phyloP scores from a whole-genome alignment of 92 coral and sea anemone genomes.

The Porites lobata region DNA sequence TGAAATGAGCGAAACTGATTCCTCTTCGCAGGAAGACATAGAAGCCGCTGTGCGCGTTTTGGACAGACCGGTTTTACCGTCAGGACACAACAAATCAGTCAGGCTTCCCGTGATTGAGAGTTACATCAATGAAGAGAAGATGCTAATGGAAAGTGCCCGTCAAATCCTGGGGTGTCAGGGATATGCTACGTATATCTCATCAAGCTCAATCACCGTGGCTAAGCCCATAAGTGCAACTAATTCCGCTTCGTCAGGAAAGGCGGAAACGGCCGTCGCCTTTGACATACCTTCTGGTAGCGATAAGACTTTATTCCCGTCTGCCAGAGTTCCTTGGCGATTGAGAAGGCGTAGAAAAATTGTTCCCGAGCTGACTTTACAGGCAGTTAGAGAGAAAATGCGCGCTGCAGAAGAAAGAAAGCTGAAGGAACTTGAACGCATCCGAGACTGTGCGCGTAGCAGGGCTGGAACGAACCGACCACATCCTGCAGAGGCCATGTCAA shows the following conservation, averaged over 20 bases:
- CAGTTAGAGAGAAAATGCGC: conserved; percentile 17
- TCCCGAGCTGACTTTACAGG: not conserved
- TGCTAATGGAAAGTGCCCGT: not conserved
- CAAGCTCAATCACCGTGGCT: conserved; percentile 1
- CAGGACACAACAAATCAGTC: not conserved
- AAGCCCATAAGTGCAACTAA: conserved; percentile 5
- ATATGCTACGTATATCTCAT: not conserved
- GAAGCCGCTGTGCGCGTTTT: conserved; percentile 1
- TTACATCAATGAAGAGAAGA: not conserved
- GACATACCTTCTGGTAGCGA: conserved; percentile 14
- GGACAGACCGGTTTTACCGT: not conserved
- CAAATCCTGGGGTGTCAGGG: conserved; percentile 30
- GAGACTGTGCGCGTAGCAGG: conserved; percentile 18
- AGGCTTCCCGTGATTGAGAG: conserved; percentile 6
- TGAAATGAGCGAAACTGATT: not conserved
- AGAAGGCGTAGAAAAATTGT: not conserved
- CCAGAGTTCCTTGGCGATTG: conserved; percentile 13
- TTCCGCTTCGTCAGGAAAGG: not conserved
- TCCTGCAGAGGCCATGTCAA: conserved; percentile 18
- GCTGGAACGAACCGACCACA: conserved; percentile 15
- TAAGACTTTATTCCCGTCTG: not conserved
- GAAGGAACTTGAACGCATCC: conserved; percentile 21
- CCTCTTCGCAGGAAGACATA: not conserved
- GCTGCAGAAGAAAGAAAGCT: conserved; percentile 35
- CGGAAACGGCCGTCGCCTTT: conserved; percentile 15